These are phyloP conservation scores for Gastracanthus pulcherrimus DNA, from an alignment of 2,888 invertebrate genomes.

Conservation along the genomic window DNA sequence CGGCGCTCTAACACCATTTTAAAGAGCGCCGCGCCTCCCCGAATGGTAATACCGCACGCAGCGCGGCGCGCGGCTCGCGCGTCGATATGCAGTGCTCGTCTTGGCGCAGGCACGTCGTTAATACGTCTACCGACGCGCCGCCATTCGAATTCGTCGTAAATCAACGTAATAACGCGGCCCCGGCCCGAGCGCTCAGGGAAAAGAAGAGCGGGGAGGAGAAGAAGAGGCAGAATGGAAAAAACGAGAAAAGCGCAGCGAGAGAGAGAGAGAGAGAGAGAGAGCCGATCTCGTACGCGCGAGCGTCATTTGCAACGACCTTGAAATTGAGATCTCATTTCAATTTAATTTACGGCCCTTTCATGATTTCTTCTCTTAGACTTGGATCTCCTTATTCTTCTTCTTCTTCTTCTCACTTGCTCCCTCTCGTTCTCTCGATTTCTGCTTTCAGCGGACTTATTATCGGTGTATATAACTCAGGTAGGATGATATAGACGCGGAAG, in stretches of 20 bases:
- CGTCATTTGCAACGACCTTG: constrained; percentile 58
- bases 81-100: constrained; percentile 64
- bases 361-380: constrained; percentile 14
- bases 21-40: constrained; percentile 59
- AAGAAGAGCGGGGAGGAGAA: constrained; percentile 26
- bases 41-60: constrained; percentile 60
- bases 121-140: constrained; percentile 60
- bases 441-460: constrained; percentile 19
- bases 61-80: constrained; percentile 47
- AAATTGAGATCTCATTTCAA: constrained; percentile 56
- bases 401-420: neutral
- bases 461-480: neutral
- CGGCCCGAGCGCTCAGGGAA: too few species aligned
- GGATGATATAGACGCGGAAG: constrained; percentile 1
- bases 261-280: neutral
- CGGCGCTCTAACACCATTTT: constrained; percentile 11
- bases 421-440: neutral
- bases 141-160: constrained; percentile 64
- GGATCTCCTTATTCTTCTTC: neutral
- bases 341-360: constrained; percentile 51
- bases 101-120: constrained; percentile 64
- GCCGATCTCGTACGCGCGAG: constrained; percentile 6
- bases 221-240: neutral
- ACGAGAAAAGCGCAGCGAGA: neutral
- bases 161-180: constrained; percentile 62